Base-by-base conservation (phyloP, 2,888 invertebrate genomes). In the Cyclophora albipunctata region DNA sequence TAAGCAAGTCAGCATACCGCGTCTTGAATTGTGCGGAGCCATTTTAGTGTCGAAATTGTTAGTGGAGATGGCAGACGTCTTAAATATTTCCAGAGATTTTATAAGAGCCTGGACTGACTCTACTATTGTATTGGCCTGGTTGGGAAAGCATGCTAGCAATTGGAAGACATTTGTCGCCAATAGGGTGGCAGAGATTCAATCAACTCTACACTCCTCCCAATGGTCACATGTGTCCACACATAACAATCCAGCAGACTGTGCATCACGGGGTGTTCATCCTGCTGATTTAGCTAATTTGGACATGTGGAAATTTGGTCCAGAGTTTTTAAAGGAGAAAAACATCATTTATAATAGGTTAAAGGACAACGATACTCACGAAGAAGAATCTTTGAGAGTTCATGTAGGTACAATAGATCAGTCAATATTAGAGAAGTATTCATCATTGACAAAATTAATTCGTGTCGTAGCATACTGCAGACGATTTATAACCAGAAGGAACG, bases 101-200 rank as follows among this genome's bases (percentile, higher is more conserved):
- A 42, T 58, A 2, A 33, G 40, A 5, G 56, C 54, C 6, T 58
- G 52, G 54, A 55, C 58, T 1, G 58, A 58, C 33, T 54, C 58
- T 1, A 42, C 45, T 2, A 35, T 58, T 4, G 58, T 58, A 3
- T 42, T 55, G 6, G 53, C 56, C 1, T 20, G 20, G 53, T n/a
- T 56, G n/a, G 51, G 47, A 1, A 50, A 58, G 6, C 56, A 62
- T n/a, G 65, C 69, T 6, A 57, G 53, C n/a, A 34, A 42, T 20
- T 58, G 57, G 54, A 47, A 47, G 47, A 49, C 46, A 40, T 48
- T 5, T 51, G 57, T 57, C 37, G 7, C 42, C 3, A 47, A 57
- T 42, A 53, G 55, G 42, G 34, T 53, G 3, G 41, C 41, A 41
- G 41, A 41, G 41, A 41, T 41, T 41, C 41, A 41, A n/a, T 5